Base-by-base conservation (phyloP, 2,113 vertebrate genomes). In the Actenoides lindsayi region DNA sequence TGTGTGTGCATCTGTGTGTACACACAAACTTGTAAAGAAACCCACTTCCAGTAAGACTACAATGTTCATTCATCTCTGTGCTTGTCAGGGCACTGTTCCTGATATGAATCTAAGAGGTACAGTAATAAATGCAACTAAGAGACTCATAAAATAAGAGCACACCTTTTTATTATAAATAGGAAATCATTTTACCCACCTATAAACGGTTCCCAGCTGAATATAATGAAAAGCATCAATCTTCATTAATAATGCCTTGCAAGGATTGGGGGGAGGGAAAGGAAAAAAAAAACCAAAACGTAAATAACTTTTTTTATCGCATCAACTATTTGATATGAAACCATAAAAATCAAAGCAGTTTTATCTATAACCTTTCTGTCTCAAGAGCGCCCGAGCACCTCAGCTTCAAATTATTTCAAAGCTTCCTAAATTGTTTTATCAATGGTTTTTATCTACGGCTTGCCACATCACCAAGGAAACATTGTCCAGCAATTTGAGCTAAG, bases 211-310 rank as follows among this genome's bases (percentile, higher is more conserved):
- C 83, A 98, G 90, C 89, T 99, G 99, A 96, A 99, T 99, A 84
- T 99, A 99, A 97, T 99, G 99, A 97, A 99, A 99, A 60, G 99
- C 99, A 97, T 99, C 99, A 0, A 99, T 99, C 99, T 99, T 99
- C 99, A 99, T 99, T 97, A 99, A 96, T 81, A 99, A 97, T 1
- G 98, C 99, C 99, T 99, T 93, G 65, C 37, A 13, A 24, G 50
- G 50, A 25, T 42, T 42, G 70, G 68, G 53, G 92, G 65, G 31
- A 33, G 48, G 77, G 8, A 8, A 51, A 12, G 23, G 83, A 76
- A 74, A 93, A 54, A 8, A 19, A 24, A 25, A 25, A 51, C 11
- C 13, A 51, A 51, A 74, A 51, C 24, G 7, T 14, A 28, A 28
- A 28, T 53, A 14, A 33, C 56, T 33, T 33, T 33, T 2, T 25